Evolutionary conservation across 2,113 vertebrate genomes (phyloP), one percentile per base, ranked within the genome.

Genomic region (Caracal caracal): DNA sequence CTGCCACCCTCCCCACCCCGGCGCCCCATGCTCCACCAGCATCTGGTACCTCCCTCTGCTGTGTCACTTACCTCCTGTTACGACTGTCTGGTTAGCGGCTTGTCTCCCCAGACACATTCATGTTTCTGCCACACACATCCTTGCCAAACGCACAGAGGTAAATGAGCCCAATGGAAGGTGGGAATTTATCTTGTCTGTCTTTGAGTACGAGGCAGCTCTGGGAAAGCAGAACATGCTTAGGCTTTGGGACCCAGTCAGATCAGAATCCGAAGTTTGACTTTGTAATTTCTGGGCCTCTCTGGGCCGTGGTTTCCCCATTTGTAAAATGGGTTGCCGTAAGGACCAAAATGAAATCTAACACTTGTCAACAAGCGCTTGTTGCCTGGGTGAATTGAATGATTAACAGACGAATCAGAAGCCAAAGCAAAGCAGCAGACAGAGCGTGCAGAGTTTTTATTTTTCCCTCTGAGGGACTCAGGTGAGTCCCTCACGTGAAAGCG

Each of bases 181-280:
- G 26, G 26, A 12, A 24, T 26, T 19, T 40, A 15, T 49, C 51
- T 73, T 35, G 16, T 61, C 53, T 12, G 11, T 80, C 76, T 65
- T 24, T 56, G 71, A 56, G 7, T 51, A 51, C 0, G 5, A 53
- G 37, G 40, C 83, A 61, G 84, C 43, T 88, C 70, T 43, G 43
- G 59, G 37, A 51, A 88, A 43, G 59, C 43, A 70, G 73, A 56
- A 4, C 17, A 26, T 63, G 68, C 53, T 40, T 53, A 22, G 78
- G 5, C 68, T 68, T 37, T 28, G 80, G 49, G 20, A 28, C 1
- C 81, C 59, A 11, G 22, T 82, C 78, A 79, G 10, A 53, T 73
- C 66, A 40, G 71, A 63, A n/a, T 86, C 76, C 91, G 51, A 81
- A 78, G 43, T 87, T 73, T 53, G 79, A 79, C 53, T 88, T 35